phyloP scores from a whole-genome alignment of 2,797 vertebrate species.

The Coregonus suidteri region DNA sequence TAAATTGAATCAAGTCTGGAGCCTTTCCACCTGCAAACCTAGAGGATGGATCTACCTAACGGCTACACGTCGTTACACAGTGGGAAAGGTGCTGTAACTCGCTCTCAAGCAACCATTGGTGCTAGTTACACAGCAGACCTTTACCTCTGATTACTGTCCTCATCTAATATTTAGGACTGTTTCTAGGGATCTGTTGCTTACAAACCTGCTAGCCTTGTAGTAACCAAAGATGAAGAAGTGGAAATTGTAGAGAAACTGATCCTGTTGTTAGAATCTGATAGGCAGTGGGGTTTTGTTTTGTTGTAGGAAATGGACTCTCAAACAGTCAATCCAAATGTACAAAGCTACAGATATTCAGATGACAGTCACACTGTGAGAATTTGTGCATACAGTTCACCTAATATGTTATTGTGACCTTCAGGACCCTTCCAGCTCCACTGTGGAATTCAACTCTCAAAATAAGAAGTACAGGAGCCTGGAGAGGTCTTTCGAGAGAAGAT shows the following conservation, averaged over 20 bases:
- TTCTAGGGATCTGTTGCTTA: conserved; percentile 23
- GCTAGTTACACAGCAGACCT: conserved; percentile 16
- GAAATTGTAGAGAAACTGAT: conserved; percentile 15
- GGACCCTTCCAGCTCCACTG: conserved; percentile 41
- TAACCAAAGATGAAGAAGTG: conserved; percentile 25
- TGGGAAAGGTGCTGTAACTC: conserved; percentile 56
- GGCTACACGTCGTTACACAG: conserved; percentile 30
- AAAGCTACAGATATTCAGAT: neutral
- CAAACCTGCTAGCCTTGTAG: conserved; percentile 36
- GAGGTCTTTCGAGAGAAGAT: conserved; percentile 76
- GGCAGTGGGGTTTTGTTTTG: neutral
- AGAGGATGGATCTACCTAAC: conserved; percentile 11
- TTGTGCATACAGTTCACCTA: neutral
- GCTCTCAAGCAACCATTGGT: conserved; percentile 5
- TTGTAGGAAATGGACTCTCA: neutral
- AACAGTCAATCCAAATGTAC: neutral
- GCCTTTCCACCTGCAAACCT: conserved; percentile 7
- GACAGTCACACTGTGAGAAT: neutral
- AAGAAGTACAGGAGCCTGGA: conserved; percentile 74
- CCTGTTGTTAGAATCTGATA: neutral
- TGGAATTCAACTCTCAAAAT: conserved; percentile 61
- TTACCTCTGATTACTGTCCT: neutral
- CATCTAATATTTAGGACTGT: conserved; percentile 45
- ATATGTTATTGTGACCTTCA: conserved; percentile 25
- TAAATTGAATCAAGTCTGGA: neutral